Evolutionary conservation across 2,888 invertebrate genomes (phyloP), one percentile per base, ranked within the genome.

Genomic region (Clitarchus hookeri): DNA sequence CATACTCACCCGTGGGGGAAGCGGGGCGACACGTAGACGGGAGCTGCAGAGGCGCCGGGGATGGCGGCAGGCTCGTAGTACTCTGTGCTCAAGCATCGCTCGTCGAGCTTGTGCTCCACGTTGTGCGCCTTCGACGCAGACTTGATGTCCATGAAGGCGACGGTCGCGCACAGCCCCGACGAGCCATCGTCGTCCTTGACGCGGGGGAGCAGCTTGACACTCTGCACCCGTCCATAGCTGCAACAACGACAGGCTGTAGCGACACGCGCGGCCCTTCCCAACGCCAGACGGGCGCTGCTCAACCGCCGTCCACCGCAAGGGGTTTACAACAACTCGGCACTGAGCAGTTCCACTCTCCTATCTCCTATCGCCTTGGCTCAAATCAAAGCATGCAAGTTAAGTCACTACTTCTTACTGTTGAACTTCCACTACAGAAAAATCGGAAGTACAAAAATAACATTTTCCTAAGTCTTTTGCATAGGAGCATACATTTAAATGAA

Each of bases 191-290:
- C 92, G 90, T 92, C 92, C 90, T 93, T 92, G 88, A 90, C 90
- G 86, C 92, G 93, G 90, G 96, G 95, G 94, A 97, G 94, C 93
- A 98, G 94, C 94, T 97, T 97, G 94, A 97, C 97, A 95, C 97
- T 98, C 94, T 98, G 98, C 94, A 98, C 98, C 94, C 97, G 97
- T 94, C 98, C 98, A 97, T 97, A 98, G 94, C 98, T 98, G 94
- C 86, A 94, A 94, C 65, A 65, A 65, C 23, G 23, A 65, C 23
- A 65, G 65, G 65, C 65, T 65, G 65, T 65, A 65, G 65, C 65
- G 13, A 2, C n/a, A 9, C 8, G 23, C 2, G 23, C 65, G 23
- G 0, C n/a, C 23, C 65, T 65, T 8, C 19, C n/a, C 23, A 0
- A 0, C 65, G 12, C 65, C 16, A 2, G 8, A 8, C 48, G 16